Evolutionary conservation across 2,113 vertebrate species (phyloP).

Genomic region (Platichthys stellatus): DNA sequence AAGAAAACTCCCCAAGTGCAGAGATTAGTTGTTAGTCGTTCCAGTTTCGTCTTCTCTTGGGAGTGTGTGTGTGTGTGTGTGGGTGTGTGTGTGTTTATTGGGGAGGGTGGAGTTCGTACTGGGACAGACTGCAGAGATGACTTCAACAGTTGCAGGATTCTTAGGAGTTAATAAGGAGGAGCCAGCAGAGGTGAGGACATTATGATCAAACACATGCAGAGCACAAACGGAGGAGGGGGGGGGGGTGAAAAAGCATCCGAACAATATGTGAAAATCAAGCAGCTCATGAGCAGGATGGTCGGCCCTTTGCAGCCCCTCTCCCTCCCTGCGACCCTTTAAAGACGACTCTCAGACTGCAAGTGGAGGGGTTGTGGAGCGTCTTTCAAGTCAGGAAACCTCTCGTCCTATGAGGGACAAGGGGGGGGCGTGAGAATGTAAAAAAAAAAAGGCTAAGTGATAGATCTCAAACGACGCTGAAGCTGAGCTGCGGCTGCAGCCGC

Average conservation of each 20-base stretch:
- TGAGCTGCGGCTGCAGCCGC: neutral
- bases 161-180: slow-evolving; percentile 41
- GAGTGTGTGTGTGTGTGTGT: neutral
- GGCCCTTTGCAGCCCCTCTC: too few relatives aligned
- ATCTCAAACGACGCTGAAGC: neutral
- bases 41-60: slow-evolving; percentile 40
- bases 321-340: too few relatives aligned
- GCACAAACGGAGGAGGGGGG: slow-evolving; percentile 15
- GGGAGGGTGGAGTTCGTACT: neutral
- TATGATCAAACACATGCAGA: slow-evolving; percentile 60
- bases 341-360: too few relatives aligned
- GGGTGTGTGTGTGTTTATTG: neutral
- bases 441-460: neutral
- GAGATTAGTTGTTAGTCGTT: slow-evolving; percentile 54
- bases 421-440: neutral
- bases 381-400: neutral
- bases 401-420: neutral
- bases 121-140: neutral
- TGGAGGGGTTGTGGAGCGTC: neutral
- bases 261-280: slow-evolving; percentile 45
- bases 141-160: slow-evolving; percentile 32
- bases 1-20: slow-evolving; percentile 49
- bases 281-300: slow-evolving; percentile 24
- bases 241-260: neutral
- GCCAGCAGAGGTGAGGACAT: slow-evolving; percentile 51